Percentiles rank a stretch among this genome's conserved stretches.
Evolutionary conservation across 1,140 invertebrate species (phyloP).

Genomic region (Achroia grisella): DNA sequence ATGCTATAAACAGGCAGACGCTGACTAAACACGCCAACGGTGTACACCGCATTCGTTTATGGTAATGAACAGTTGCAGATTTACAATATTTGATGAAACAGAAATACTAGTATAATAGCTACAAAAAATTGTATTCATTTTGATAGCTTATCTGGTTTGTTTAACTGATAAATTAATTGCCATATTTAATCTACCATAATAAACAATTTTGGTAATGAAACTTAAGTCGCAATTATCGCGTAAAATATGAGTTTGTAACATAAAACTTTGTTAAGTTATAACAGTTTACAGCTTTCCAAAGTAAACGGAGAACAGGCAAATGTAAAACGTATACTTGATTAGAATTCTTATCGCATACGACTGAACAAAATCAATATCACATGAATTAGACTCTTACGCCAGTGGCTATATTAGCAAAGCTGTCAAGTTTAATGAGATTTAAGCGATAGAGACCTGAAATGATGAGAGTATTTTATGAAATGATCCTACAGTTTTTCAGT

Average conservation of each 20-base stretch:
- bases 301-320: background rate
- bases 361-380: slow-evolving; percentile 24
- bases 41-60: slow-evolving; percentile 7
- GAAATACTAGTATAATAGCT: too few species aligned
- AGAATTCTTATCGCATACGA: slow-evolving; percentile 6
- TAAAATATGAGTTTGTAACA: too few species aligned
- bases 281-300: too few species aligned
- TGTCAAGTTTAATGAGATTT: background rate
- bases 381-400: slow-evolving; percentile 10
- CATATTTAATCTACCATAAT: too few species aligned
- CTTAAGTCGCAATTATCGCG: background rate
- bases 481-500: too few species aligned
- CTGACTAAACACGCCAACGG: slow-evolving; percentile 3
- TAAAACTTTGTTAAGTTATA: too few species aligned
- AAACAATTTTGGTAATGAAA: background rate
- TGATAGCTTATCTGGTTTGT: too few species aligned
- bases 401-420: slow-evolving; percentile 1
- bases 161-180: too few species aligned
- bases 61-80: slow-evolving; percentile 4
- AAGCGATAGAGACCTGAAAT: too few species aligned
- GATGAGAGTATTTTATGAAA: too few species aligned
- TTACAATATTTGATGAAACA: slow-evolving; percentile 1
- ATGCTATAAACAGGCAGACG: slow-evolving; percentile 1
- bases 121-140: too few species aligned
- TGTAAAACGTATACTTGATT: background rate